Evolutionary conservation across 2,888 invertebrate species (phyloP), one percentile per base, ranked within the genome.

Genomic region (Drosophila putrida): DNA sequence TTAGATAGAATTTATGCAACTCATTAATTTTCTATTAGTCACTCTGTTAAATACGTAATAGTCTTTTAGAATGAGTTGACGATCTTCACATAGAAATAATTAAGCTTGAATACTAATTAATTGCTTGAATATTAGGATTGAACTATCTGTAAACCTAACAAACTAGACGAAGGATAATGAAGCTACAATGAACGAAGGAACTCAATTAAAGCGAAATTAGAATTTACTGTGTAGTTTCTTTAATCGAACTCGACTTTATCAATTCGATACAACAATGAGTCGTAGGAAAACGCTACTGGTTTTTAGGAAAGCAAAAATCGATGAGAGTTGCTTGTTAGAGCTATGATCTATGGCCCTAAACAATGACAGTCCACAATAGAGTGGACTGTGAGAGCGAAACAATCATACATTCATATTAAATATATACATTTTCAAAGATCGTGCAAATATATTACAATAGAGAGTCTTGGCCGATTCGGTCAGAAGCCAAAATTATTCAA

Each of bases 391-490:
- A 15, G 15, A 15, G 15, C 15, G 5, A 2, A 4, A 41, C 0
- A 41, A 10, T 20, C 39, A 15, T 13, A 31, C 28, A 31, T 8
- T 31, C 6, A 43, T 11, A 43, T 10, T 36, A 13, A n/a, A 15
- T 46, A 28, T 20, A 3, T 20, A 57, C 44, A 25, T 27, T 66
- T 69, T 65, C 78, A 63, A 75, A 57, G 66, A 79, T 78, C 78
- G 80, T 78, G 78, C 72, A 69, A 66, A 75, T 38, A 50, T 57
- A 50, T 57, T 71, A 78, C 80, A 80, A 80, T 80, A 53, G 61
- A 28, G 39, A 25, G 43, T 20, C 25, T 31, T 25, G 67, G 28
- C 46, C 25, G 33, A 35, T 47, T 11, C 43, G 60, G 53, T 35
- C 46, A 54, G 53, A 47, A 54, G 61, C 27, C 55, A 36, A 57